Base-by-base conservation (phyloP, 2,797 vertebrate genomes). In the Anguilla obscura region DNA sequence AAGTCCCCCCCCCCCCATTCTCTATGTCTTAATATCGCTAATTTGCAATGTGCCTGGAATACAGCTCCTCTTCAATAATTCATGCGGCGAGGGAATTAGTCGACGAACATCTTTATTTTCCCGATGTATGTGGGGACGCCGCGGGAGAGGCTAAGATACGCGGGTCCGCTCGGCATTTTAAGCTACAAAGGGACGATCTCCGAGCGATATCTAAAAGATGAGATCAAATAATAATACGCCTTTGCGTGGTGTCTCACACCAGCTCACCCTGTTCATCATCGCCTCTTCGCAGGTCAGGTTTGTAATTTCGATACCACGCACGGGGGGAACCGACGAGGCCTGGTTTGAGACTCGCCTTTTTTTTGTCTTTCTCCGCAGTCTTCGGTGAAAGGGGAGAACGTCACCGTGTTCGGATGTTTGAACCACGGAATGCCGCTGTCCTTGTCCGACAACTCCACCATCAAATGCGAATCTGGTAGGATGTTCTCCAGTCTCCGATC, bases 341-440 rank as follows among this genome's bases (percentile, higher is more conserved):
- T 8, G 45, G 91, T 91, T 86, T 89, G 88, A 92, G 88, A 91
- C 91, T 88, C 90, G 24, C 91, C 90, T 40, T 87, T 40, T 87
- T 24, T 84, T 6, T 85, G 60, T 88, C 36, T 92, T 85, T 87
- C 91, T 76, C 50, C 86, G 40, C 92, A 98, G 97, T 97, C 97
- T 40, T 97, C 97, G 4, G 90, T 97, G 89, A 96, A 87, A 89
- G 98, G 97, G 16, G 97, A 97, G 89, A 99, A 99, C 1, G 95
- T 98, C 90, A 99, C 98, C 0, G 97, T 99, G 86, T 98, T 99
- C 0, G 98, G 98, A 69, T 99, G 98, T 93, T 94, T 99, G 91
- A 98, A 97, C 92, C 98, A 98, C 0, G 98, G 98, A 92, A 98
- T 98, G 93, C 98, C 98, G 0, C 94, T 99, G 91, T 97, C 96